Base-by-base conservation (phyloP, 2,888 invertebrate genomes). In the Drosophila nr. fundita region DNA sequence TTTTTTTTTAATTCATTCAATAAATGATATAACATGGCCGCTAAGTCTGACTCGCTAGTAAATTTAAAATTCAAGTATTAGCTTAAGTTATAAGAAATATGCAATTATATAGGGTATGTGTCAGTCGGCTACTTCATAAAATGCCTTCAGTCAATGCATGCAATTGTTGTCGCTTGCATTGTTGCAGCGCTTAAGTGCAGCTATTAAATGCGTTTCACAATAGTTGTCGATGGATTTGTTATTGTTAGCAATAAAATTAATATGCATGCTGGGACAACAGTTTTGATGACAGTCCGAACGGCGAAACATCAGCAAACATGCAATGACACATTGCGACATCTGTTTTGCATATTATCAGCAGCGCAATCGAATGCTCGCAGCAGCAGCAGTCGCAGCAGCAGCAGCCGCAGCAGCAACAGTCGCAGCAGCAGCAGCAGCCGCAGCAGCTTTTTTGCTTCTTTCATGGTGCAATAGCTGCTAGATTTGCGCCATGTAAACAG, bases 241-340 rank as follows among this genome's bases (percentile, higher is more conserved):
- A 86, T 87, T 87, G 87, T 87, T 80, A 80, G 86, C 86, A 84
- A 85, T 88, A 83, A 85, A 88, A 88, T 88, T 88, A 85, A 85
- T 85, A 85, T 85, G 86, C 86, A 69, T 78, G 71, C 72, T 78
- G 88, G 86, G 83, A 68, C 78, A 86, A 86, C 68, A 70, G 74
- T 72, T 78, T 69, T 73, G 83, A 86, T 80, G 88, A 78, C 88
- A 85, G 73, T 72, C 78, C 64, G 57, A 57, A 61, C 66, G 58
- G 73, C 63, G 68, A 58, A 61, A 73, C 70, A 76, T 58, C 64
- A 63, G 68, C 61, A 52, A 24, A 48, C 57, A 71, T 74, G 66
- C 50, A 57, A 8, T 63, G 45, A 54, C 58, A 68, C 59, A 59
- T 53, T 65, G 34, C 68, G 64, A 83, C 85, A 85, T 88, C 79